Percentiles rank a stretch among this genome's conserved stretches.
Conservation (phyloP, 1,140 invertebrate genomes). For the Gerris buenoi region DNA sequence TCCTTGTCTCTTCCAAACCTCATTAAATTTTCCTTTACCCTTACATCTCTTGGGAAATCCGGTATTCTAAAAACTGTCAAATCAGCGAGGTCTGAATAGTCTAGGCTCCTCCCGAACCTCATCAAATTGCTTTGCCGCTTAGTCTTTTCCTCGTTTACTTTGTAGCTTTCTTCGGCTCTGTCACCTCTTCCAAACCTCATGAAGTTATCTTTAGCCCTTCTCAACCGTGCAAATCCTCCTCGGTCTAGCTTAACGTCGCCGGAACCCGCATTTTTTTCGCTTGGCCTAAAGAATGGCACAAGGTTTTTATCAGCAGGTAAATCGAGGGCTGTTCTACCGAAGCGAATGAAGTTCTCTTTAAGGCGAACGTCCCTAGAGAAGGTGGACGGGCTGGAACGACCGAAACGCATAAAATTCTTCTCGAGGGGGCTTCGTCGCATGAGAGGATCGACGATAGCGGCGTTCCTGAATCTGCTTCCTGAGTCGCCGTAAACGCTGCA, state of each 20-base stretch:
- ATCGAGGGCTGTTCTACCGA: not conserved
- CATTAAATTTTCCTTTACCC: constrained; percentile 16
- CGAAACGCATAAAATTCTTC: constrained; percentile 26
- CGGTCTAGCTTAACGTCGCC: constrained; percentile 24
- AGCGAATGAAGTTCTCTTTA: not conserved
- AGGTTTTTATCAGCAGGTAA: not conserved
- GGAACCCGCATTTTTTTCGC: constrained; percentile 3
- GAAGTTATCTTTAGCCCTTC: constrained; percentile 23
- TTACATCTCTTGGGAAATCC: constrained; percentile 3
- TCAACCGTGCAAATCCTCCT: constrained; percentile 21
- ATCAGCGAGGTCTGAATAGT: not conserved
- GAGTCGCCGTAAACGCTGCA: not conserved
- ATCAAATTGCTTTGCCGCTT: not conserved
- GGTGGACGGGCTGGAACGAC: constrained; percentile 13
- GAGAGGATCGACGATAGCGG: constrained; percentile 16
- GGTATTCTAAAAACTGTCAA: not conserved
- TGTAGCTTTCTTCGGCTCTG: too few species aligned
- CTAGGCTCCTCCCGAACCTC: not conserved
- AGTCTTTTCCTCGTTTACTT: not conserved
- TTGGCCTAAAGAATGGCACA: constrained; percentile 4
- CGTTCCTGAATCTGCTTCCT: not conserved
- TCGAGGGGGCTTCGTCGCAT: constrained; percentile 22
- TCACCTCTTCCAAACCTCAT: constrained; percentile 25
- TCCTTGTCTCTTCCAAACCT: constrained; percentile 18
- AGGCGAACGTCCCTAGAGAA: not conserved